Evolutionary conservation across 2,113 vertebrate species (phyloP).

Genomic region (Esox niger): DNA sequence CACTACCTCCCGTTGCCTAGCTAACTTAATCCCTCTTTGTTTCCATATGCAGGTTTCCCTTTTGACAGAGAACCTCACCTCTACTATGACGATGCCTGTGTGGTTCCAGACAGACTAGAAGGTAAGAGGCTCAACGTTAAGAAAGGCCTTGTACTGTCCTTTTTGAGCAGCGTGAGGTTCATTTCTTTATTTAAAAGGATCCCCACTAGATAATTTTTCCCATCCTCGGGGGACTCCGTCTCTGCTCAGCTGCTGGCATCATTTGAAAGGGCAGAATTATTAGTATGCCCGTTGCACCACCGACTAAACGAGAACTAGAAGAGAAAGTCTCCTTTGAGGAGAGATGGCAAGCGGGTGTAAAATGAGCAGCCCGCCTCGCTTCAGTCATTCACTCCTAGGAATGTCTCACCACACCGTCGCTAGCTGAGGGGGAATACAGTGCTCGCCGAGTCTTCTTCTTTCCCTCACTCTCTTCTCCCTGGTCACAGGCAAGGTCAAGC

Average conservation of each 20-base stretch:
- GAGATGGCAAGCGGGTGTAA: constrained; percentile 2
- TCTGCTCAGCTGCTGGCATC: neutral
- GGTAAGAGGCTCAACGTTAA: constrained; percentile 65
- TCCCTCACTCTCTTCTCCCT: neutral
- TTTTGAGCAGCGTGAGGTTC: neutral
- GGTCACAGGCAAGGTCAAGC: constrained; percentile 87
- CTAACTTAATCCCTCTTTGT: neutral
- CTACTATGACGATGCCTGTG: constrained; percentile 92
- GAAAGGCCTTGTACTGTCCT: neutral
- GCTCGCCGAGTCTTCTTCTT: neutral
- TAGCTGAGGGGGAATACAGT: neutral
- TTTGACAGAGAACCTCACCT: constrained; percentile 88
- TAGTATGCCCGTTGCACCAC: neutral
- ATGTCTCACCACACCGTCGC: constrained; percentile 38
- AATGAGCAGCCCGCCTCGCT: constrained; percentile 28
- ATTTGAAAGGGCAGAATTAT: neutral
- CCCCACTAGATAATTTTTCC: no score
- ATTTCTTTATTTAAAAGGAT: no score
- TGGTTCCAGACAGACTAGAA: constrained; percentile 91
- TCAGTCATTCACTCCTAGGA: constrained; percentile 39
- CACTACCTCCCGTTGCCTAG: constrained; percentile 3
- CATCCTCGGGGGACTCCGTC: neutral
- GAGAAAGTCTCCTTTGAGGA: neutral
- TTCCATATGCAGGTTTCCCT: constrained; percentile 75
- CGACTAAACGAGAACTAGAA: neutral